Evolutionary conservation across 1,140 invertebrate species (phyloP).

Genomic region (Leptinotarsa texana): DNA sequence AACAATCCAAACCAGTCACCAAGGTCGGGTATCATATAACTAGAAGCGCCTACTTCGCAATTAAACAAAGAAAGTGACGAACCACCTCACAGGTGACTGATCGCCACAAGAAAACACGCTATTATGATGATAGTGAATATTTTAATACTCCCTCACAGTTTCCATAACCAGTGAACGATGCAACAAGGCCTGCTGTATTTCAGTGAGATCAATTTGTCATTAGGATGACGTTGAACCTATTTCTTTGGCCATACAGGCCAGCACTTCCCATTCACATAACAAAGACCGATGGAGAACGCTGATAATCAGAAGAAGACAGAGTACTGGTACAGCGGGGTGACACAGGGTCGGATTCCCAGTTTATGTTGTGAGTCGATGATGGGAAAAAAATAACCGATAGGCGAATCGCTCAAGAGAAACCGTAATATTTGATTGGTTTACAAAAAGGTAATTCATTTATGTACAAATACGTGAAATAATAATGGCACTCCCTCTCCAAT

Average conservation of each 20-base stretch:
- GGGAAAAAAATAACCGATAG: too few relatives aligned
- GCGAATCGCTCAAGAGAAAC: too few relatives aligned
- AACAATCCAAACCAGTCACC: too few relatives aligned
- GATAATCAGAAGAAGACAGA: conserved; percentile 20
- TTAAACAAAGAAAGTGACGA: background rate
- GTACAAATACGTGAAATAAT: too few relatives aligned
- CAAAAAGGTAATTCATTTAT: too few relatives aligned
- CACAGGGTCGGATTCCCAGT: conserved; percentile 2
- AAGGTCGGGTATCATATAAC: too few relatives aligned
- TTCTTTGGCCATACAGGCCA: conserved; percentile 15
- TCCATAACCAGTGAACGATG: background rate
- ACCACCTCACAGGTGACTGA: background rate
- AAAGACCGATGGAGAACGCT: conserved; percentile 17
- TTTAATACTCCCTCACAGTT: background rate
- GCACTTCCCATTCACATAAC: conserved; percentile 22
- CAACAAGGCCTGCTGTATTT: background rate
- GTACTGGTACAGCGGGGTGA: background rate
- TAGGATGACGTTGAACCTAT: conserved; percentile 13
- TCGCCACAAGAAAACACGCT: background rate
- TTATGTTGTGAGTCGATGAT: too few relatives aligned
- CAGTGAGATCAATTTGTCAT: conserved; percentile 13
- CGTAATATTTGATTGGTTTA: too few relatives aligned
- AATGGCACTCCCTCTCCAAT: too few relatives aligned
- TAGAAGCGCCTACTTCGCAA: background rate
- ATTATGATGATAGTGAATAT: conserved; percentile 1